phyloP scores from a whole-genome alignment of 2,888 invertebrate species.

The Brenthis daphne region DNA sequence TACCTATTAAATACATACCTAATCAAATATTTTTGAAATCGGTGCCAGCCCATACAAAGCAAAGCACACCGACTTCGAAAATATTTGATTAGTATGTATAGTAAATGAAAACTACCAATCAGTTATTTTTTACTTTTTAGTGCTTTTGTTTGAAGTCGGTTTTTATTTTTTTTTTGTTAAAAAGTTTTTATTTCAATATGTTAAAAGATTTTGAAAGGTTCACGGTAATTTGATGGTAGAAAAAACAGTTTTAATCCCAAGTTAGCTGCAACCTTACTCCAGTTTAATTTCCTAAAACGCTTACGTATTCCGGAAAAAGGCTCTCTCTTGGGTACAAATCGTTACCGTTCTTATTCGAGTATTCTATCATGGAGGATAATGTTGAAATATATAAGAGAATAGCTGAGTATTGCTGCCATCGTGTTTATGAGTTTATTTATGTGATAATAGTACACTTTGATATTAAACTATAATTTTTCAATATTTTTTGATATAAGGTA shows the following conservation, averaged over 20 bases:
- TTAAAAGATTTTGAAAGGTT: conserved; percentile 15
- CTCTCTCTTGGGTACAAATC: conserved; percentile 27
- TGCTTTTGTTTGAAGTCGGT: too few species aligned
- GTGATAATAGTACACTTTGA: not conserved
- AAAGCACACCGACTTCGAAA: too few species aligned
- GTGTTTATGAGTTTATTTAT: not conserved
- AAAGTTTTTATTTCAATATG: too few species aligned
- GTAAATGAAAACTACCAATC: too few species aligned
- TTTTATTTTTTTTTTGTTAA: too few species aligned
- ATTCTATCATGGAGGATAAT: conserved; percentile 24
- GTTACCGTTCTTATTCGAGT: conserved; percentile 23
- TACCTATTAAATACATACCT: too few species aligned
- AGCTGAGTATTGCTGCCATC: conserved; percentile 1
- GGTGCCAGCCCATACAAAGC: too few species aligned
- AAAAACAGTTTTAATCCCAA: conserved; percentile 31
- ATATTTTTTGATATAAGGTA: not conserved
- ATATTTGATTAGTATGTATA: too few species aligned
- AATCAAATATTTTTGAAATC: too few species aligned
- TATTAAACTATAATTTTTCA: not conserved
- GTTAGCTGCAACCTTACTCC: conserved; percentile 23
- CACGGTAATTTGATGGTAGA: conserved; percentile 22
- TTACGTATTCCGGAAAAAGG: conserved; percentile 37
- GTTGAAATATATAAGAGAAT: conserved; percentile 1
- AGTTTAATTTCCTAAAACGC: conserved; percentile 38
- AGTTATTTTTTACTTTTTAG: too few species aligned